These are phyloP conservation scores for Drosophila trapezifrons DNA, from an alignment of 1,140 invertebrate genomes.

Conservation along the genomic window DNA sequence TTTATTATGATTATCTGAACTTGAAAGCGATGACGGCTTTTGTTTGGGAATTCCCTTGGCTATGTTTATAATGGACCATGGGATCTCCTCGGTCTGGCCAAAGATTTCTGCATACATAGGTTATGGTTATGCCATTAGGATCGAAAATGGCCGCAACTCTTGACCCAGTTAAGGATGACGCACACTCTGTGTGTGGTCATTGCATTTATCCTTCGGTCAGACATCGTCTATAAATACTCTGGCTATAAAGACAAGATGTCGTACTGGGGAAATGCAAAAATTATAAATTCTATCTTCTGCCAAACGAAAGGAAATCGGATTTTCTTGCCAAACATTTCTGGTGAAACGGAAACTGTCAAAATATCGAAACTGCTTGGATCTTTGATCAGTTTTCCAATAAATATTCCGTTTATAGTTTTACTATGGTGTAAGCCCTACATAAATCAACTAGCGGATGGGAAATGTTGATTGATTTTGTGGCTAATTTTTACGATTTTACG, in stretches of 20 bases:
- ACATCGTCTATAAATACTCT: slow-evolving; percentile 41
- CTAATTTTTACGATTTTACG: slow-evolving; percentile 19
- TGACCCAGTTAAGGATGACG: slow-evolving; percentile 63
- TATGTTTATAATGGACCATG: slow-evolving; percentile 51
- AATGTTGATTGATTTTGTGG: slow-evolving; percentile 21
- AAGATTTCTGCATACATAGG: slow-evolving; percentile 3
- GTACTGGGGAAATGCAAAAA: slow-evolving; percentile 49
- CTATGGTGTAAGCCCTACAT: slow-evolving; percentile 15
- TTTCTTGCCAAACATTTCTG: slow-evolving; percentile 38
- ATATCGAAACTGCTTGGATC: slow-evolving; percentile 18
- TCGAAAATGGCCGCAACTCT: slow-evolving; percentile 38
- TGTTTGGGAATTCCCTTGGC: slow-evolving; percentile 76
- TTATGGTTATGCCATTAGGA: slow-evolving; percentile 1
- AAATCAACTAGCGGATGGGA: slow-evolving; percentile 11
- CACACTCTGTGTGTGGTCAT: slow-evolving; percentile 39
- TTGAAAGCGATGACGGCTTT: slow-evolving; percentile 77
- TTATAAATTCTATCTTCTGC: slow-evolving; percentile 25
- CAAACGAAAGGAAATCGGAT: neutral
- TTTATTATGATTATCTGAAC: slow-evolving; percentile 83
- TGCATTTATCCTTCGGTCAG: slow-evolving; percentile 21
- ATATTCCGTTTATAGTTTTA: slow-evolving; percentile 28
- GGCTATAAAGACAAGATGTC: slow-evolving; percentile 41
- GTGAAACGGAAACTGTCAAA: slow-evolving; percentile 44
- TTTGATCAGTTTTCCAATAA: slow-evolving; percentile 36
- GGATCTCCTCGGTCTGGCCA: slow-evolving; percentile 13